Evolutionary conservation across 2,113 vertebrate species (phyloP), one percentile per base, ranked within the genome.

Genomic region (Sander lucioperca): DNA sequence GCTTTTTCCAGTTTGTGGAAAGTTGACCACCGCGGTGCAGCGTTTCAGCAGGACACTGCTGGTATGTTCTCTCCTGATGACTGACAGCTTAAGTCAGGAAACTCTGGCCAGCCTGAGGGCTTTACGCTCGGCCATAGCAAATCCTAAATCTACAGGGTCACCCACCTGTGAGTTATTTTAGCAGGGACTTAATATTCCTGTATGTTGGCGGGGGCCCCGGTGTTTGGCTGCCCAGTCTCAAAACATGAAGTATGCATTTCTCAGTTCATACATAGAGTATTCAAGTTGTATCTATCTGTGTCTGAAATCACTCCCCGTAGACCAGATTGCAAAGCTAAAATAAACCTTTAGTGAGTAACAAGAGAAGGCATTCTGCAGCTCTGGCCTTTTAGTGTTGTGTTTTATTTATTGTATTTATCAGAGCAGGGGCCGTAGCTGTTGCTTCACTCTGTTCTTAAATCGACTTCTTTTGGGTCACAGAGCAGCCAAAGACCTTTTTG

Each of bases 351-450:
- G 56, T 45, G 75, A 74, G 88, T 69, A 92, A 89, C 78, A 78
- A 82, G 88, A 86, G 77, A 83, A 79, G 82, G 64, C 76, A 33
- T 85, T 90, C 77, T 72, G 69, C 76, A 64, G 82, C 79, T 43
- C 73, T 11, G 68, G 64, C 77, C 74, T 83, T 85, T 91, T 63
- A 82, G 27, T 65, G 86, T 83, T 92, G 80, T 53, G 78, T 88
- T 93, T 93, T 90, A 94, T 94, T 94, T 93, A 92, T 90, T 91
- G 80, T 90, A 74, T 82, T 78, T 87, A 85, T 90, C 87, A 80
- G 81, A 91, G 86, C 81, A n/a, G 86, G 65, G 86, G 86, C 81
- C 74, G 63, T 74, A 67, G 80, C 84, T 82, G 83, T 92, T 89
- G 84, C 92, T 91, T 86, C 83, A 83, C 89, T 89, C 88, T 90